Base-by-base conservation (phyloP, 2,113 vertebrate genomes). In the Numida meleagris region DNA sequence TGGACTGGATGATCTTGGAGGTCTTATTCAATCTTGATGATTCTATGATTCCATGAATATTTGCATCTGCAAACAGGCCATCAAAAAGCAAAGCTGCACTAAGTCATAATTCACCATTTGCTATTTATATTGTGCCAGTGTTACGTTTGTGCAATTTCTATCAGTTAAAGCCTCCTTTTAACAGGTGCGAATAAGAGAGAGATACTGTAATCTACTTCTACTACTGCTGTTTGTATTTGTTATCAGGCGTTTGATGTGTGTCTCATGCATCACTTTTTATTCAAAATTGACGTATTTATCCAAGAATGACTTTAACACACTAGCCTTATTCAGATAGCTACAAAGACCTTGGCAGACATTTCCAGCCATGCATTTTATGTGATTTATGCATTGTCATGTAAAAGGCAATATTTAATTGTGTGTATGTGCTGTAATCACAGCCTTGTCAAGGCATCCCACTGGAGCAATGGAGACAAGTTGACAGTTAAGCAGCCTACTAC, bases 91-190 rank as follows among this genome's bases (percentile, higher is more conserved):
- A 92, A 92, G 1, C 95, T 89, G 89, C 90, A 88, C 33, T 10
- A 90, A 94, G 38, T 89, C 72, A 88, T 68, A 92, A 87, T 75
- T 82, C 78, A 86, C 71, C 72, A 77, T 95, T 96, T 88, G 81
- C 86, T 95, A 94, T 96, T 97, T 95, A 86, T 96, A 94, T 86
- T 89, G 78, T 82, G 71, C 58, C 63, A 91, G 76, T 3, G 1
- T 88, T 84, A 86, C 36, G 65, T 75, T 93, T 86, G 79, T 77
- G 66, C 66, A 92, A 91, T 90, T 94, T 78, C 67, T 89, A 87
- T 91, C 89, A 84, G 33, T 73, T 75, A 91, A 87, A 78, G 61
- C 14, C 83, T 87, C 62, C 29, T 79, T 90, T 94, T 82, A 55
- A 61, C 46, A 38, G 46, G 79, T 50, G n/a, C 4, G 61, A 65